Evolutionary conservation across 2,113 vertebrate genomes (phyloP), one percentile per base, ranked within the genome.

Genomic region (Pogonocichla stellata): DNA sequence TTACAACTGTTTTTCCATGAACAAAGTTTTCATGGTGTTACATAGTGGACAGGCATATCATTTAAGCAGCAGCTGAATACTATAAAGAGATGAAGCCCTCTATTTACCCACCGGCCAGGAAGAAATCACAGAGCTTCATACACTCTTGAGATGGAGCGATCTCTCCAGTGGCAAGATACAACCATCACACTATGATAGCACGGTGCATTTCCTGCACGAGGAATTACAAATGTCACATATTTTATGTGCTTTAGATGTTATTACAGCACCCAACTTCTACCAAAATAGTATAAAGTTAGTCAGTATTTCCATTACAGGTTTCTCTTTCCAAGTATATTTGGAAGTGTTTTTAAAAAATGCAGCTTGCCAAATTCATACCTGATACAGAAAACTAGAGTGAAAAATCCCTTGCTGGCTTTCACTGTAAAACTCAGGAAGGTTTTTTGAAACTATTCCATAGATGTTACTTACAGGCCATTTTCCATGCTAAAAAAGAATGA

Each of bases 201-300:
- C 72, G 88, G 96, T 93, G 92, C 96, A 97, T 93, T 96, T 96
- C 96, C 95, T 96, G 96, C 95, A 96, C 92, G 86, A 95, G 94
- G 92, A 96, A 96, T 97, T 97, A 97, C 95, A 97, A 92, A 96
- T 15, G 88, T 96, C 94, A 96, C 45, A 84, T 88, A 84, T 92
- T 93, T 93, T 79, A 95, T 84, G 95, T 92, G 92, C 58, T 92
- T 94, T 64, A 86, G 40, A 88, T 75, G 80, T 74, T 72, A 86
- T 65, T 34, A 94, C 3, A 96, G 79, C 69, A 90, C 72, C 71
- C 75, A 86, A 74, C 29, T 86, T 80, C 90, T 95, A 93, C 23
- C 40, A 93, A 82, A 93, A 92, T 42, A 67, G 43, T 40, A 60
- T 28, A 74, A 48, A 48, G 13, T 64, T 70, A 90, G 48, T 36